These are phyloP conservation scores for Charina bottae DNA, from an alignment of 2,113 vertebrate species.

Conservation along the genomic window DNA sequence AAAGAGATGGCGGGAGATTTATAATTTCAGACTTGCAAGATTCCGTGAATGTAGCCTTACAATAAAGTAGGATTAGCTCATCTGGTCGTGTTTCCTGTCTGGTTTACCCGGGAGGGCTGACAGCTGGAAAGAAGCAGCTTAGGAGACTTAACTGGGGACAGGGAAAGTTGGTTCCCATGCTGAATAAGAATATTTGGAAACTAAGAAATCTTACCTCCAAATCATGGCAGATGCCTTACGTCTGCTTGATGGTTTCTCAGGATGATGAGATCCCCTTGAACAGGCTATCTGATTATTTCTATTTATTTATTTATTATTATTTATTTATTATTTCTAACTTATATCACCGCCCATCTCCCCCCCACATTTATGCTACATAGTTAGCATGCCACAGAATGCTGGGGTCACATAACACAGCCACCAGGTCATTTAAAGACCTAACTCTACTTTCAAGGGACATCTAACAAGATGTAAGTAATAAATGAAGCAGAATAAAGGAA, in stretches of 20 bases:
- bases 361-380: too few species aligned
- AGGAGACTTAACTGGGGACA: not conserved
- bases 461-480: not conserved
- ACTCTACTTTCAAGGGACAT: not conserved
- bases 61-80: too few species aligned
- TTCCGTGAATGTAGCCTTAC: too few species aligned
- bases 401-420: not conserved
- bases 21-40: too few species aligned
- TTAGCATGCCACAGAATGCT: not conserved
- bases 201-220: not conserved
- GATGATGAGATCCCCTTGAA: not conserved
- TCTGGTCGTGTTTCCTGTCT: too few species aligned
- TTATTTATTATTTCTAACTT: too few species aligned
- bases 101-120: too few species aligned
- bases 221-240: not conserved
- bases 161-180: not conserved
- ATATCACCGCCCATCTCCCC: too few species aligned
- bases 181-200: not conserved
- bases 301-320: too few species aligned
- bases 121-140: not conserved
- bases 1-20: too few species aligned
- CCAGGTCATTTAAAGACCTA: not conserved
- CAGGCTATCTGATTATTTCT: not conserved
- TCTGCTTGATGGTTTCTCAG: not conserved
- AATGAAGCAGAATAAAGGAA: not conserved